Conservation (phyloP, 2,113 vertebrate species). For the Lontra canadensis region DNA sequence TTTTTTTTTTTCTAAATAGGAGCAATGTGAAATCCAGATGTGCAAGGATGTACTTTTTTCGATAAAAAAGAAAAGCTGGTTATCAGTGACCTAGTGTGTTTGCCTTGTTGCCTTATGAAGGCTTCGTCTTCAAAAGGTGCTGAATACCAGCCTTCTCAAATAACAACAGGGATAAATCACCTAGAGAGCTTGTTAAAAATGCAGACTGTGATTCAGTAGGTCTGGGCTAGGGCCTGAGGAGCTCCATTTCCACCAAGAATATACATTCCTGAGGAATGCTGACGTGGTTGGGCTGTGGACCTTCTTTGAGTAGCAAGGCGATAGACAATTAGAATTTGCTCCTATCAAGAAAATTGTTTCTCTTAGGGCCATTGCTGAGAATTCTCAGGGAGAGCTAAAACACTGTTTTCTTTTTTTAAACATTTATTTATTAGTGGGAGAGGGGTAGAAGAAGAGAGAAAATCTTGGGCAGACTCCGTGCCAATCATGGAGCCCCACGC, state of each 20-base stretch:
- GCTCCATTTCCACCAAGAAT: not conserved
- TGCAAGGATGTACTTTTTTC: constrained; percentile 62
- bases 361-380: not conserved
- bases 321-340: not conserved
- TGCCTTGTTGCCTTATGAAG: accelerated
- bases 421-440: not conserved
- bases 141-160: not conserved
- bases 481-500: too few species aligned
- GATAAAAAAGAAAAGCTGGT: not conserved
- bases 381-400: not conserved
- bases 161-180: not conserved
- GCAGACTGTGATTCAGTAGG: not conserved
- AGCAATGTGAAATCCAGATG: constrained; percentile 68
- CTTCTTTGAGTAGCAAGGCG: not conserved
- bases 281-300: accelerated
- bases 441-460: not conserved
- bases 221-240: not conserved
- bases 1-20: constrained; percentile 59
- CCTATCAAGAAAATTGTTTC: not conserved
- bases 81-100: not conserved
- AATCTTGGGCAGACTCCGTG: not conserved
- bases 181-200: not conserved
- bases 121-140: not conserved
- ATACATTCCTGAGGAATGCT: not conserved
- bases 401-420: not conserved